These are phyloP conservation scores for Diloba caeruleocephala DNA, from an alignment of 2,888 invertebrate species.

Conservation along the genomic window DNA sequence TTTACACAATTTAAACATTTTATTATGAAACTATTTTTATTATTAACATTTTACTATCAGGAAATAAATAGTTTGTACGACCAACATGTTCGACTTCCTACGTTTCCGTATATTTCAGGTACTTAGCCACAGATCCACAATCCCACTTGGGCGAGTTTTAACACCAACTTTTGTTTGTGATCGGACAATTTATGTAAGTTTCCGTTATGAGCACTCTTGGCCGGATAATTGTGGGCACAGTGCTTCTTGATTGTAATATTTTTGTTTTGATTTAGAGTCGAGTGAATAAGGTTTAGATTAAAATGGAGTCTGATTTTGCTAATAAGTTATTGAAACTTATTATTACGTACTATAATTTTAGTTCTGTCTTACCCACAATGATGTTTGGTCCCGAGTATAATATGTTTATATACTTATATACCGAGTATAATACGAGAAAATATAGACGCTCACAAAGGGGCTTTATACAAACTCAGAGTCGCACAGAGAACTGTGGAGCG, in stretches of 20 bases:
- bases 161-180: slow-evolving; percentile 73
- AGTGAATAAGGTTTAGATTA: not conserved
- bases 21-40: too few species aligned
- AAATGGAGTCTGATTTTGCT: not conserved
- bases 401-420: too few species aligned
- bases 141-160: slow-evolving; percentile 70
- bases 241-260: slow-evolving; percentile 25
- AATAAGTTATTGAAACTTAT: too few species aligned
- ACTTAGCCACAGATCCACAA: slow-evolving; percentile 68
- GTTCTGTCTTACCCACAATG: too few species aligned
- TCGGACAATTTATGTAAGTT: slow-evolving; percentile 71
- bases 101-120: slow-evolving; percentile 46
- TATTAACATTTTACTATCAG: not conserved
- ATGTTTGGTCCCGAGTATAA: too few species aligned
- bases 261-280: slow-evolving; percentile 22
- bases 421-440: too few species aligned
- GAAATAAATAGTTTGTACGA: not conserved
- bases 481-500: too few species aligned
- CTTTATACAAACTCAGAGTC: too few species aligned
- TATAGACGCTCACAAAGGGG: too few species aligned
- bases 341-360: too few species aligned
- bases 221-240: slow-evolving; percentile 27
- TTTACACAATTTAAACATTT: too few species aligned
- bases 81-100: slow-evolving; percentile 14
- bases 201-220: slow-evolving; percentile 51